These are phyloP conservation scores for Drosophila mettleri DNA, from an alignment of 2,888 invertebrate genomes.

Conservation along the genomic window DNA sequence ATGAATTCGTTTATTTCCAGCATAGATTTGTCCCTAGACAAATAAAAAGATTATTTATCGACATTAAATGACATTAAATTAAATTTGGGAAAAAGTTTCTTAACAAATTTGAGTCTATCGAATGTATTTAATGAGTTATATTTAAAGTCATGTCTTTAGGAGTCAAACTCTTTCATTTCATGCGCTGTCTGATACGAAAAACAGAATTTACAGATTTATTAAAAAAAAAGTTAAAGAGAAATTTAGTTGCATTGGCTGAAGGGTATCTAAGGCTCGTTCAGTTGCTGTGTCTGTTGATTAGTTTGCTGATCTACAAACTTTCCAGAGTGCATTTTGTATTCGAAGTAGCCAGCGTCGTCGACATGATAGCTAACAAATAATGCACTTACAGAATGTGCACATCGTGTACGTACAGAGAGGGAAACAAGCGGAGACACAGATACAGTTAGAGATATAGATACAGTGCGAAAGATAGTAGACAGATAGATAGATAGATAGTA, in stretches of 20 bases:
- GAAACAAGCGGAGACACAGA: constrained; percentile 23
- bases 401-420: constrained; percentile 46
- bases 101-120: no score
- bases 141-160: no score
- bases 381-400: constrained; percentile 60
- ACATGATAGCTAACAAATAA: constrained; percentile 71
- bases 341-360: constrained; percentile 62
- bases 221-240: no score
- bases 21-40: no score
- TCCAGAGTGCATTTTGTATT: constrained; percentile 71
- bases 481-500: constrained; percentile 1
- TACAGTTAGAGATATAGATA: constrained; percentile 43
- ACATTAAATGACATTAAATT: no score
- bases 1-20: no score
- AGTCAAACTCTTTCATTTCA: no score
- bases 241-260: not conserved
- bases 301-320: constrained; percentile 52
- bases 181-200: no score
- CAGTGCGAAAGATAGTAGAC: constrained; percentile 39
- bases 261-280: constrained; percentile 2
- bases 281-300: constrained; percentile 1
- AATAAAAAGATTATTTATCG: no score
- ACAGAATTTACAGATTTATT: no score
- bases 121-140: no score
- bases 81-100: no score